Base-by-base conservation (phyloP, 1,140 invertebrate genomes). In the Drosophila lini region DNA sequence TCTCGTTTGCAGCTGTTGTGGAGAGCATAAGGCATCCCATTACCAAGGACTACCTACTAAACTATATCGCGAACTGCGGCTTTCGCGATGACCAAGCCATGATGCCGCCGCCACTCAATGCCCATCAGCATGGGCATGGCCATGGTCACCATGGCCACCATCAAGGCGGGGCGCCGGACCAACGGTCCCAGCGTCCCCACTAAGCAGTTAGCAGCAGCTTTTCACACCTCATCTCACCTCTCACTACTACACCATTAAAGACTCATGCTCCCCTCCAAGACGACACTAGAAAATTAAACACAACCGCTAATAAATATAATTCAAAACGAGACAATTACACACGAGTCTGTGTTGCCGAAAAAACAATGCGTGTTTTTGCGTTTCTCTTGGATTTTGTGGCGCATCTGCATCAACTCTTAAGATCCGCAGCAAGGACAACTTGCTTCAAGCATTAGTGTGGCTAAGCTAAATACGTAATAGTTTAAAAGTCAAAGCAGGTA, bases 11-110 rank as follows among this genome's bases (percentile, higher is more conserved):
- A 96, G 94, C 95, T 74, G 96, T 97, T 32, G 94, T 93, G 70
- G 92, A 94, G 41, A 96, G 95, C 81, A 96, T 99, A 85, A 84
- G 83, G 19, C 92, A 96, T 80, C 98, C 98, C 0, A 95, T 98
- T 0, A 98, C 97, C 1, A 96, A 96, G 91, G 95, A 98, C 28
- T 93, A 93, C 63, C 94, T 98, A 15, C 90, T 98, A 31, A 93
- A 95, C 36, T 97, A 93, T 86, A 98, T 98, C 71, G 93, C 95
- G 9, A 93, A 92, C 9, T 92, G 95, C 68, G 93, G 94, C 61
- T 96, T 94, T 91, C 91, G 93, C 31, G 94, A 95, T 68, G 95
- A 96, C 77, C 91, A 93, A 10, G 94, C 95, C 62, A 93, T 94
- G 63, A 96, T 95, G 94, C 95, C 95, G 45, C 95, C 95, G 22